Evolutionary conservation across 2,113 vertebrate species (phyloP).

Genomic region (Actenoides lindsayi): DNA sequence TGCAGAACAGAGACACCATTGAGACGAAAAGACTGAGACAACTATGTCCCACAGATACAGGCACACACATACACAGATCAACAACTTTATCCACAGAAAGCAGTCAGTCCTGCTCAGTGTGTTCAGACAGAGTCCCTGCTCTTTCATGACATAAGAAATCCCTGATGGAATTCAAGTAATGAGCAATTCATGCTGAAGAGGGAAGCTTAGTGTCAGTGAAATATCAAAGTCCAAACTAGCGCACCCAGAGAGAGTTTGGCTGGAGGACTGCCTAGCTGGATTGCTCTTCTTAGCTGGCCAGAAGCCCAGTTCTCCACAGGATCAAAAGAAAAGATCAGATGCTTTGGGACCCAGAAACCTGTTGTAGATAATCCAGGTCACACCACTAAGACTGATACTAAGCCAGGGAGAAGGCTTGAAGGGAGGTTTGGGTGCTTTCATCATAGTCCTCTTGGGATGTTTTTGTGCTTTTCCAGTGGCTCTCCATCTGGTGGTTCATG

Average conservation of each 20-base stretch:
- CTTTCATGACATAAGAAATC: constrained; percentile 33
- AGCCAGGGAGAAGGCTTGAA: not conserved
- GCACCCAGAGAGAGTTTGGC: not conserved
- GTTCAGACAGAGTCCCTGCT: constrained; percentile 33
- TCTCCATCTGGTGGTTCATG: not conserved
- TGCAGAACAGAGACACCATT: constrained; percentile 63
- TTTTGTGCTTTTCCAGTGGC: not conserved
- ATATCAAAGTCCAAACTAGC: not conserved
- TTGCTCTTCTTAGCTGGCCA: constrained; percentile 24
- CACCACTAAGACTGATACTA: not conserved
- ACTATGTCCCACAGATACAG: constrained; percentile 50
- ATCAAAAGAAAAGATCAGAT: constrained; percentile 33
- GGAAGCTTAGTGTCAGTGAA: constrained; percentile 24
- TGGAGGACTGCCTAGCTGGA: not conserved
- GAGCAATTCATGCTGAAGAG: constrained; percentile 31
- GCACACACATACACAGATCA: constrained; percentile 20
- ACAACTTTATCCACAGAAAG: constrained; percentile 40
- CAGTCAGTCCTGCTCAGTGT: constrained; percentile 39
- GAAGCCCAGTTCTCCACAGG: not conserved
- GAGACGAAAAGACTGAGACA: constrained; percentile 57
- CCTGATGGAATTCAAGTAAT: constrained; percentile 39
- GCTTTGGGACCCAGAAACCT: not conserved
- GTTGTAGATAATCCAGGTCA: not conserved
- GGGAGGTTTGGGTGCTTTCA: not conserved
- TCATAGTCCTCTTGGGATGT: not conserved